Evolutionary conservation across 1,140 invertebrate species (phyloP), one percentile per base, ranked within the genome.

Genomic region (Frieseomelitta varia): DNA sequence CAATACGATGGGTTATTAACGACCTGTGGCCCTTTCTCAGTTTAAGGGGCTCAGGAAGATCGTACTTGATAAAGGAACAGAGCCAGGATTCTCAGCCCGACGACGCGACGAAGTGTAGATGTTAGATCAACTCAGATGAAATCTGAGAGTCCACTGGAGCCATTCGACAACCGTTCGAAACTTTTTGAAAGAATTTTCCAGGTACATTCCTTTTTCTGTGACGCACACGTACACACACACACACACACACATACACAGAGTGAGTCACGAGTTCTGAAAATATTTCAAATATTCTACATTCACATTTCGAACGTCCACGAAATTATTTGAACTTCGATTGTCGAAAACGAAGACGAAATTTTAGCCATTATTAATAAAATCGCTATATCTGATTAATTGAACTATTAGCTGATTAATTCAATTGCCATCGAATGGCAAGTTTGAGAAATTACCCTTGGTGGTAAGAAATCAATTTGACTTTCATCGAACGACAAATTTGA

Each of bases 1-100:
- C 15, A 68, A 47, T 58, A 55, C 73, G 67, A 76, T 77, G 56
- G 68, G 76, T 86, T 89, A 89, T 88, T 88, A 88, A 89, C 80
- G 77, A 86, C 73, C 67, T 39, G 34, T 67, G 56, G 39, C 24
- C 79, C n/a, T 53, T 27, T 15, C 51, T 85, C 68, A 79, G 12
- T n/a, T 85, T 76, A 76, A 65, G 58, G 19, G 56, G n/a, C n/a
- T 19, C 10, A 30, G 27, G 19, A 56, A 80, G 83, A 84, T 84
- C 77, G 68, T 80, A 56, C 34, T 68, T 53, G 83, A 84, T 84
- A 84, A 34, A 61, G 56, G 17, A 71, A 27, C 3, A 47, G 53
- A 24, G 11, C n/a, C 17, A 53, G 81, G 14, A 47, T 69, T 65
- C 30, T 21, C 27, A 19, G 55, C 71, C 71, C 69, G 76, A 77